Evolutionary conservation across 1,140 invertebrate species (phyloP).

Genomic region (Platorchestia sp.): DNA sequence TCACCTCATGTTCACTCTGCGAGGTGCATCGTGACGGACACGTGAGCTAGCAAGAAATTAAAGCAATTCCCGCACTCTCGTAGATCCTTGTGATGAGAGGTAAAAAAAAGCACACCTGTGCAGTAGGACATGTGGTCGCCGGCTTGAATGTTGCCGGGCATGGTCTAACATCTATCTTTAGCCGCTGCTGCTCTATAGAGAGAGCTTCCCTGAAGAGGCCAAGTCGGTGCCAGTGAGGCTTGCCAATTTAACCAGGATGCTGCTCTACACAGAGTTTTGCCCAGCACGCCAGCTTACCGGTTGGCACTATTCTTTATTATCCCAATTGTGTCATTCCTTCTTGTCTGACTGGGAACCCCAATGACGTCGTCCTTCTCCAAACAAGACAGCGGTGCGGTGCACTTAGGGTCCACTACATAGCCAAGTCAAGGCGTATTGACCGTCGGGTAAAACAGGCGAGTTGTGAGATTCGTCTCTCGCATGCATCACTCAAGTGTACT

Average conservation of each 20-base stretch:
- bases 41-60: neutral
- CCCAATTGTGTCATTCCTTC: neutral
- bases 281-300: neutral
- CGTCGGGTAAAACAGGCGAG: neutral
- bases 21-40: neutral
- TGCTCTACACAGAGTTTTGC: neutral
- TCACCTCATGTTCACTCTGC: neutral
- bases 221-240: constrained; percentile 12
- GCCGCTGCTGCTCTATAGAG: constrained; percentile 15
- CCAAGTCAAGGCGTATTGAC: neutral
- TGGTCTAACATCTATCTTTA: constrained; percentile 17
- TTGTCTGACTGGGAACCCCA: constrained; percentile 21
- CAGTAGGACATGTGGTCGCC: constrained; percentile 32
- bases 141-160: constrained; percentile 48
- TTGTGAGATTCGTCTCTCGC: neutral
- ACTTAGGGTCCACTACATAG: neutral
- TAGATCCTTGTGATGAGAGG: neutral
- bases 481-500: too few relatives aligned
- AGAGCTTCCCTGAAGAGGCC: constrained; percentile 1
- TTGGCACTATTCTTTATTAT: neutral
- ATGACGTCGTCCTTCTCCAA: constrained; percentile 5
- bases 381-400: neutral
- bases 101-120: constrained; percentile 39
- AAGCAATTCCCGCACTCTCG: neutral
- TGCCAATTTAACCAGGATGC: constrained; percentile 50